These are phyloP conservation scores for Ectobius pallidus DNA, from an alignment of 2,888 invertebrate genomes.

Conservation along the genomic window DNA sequence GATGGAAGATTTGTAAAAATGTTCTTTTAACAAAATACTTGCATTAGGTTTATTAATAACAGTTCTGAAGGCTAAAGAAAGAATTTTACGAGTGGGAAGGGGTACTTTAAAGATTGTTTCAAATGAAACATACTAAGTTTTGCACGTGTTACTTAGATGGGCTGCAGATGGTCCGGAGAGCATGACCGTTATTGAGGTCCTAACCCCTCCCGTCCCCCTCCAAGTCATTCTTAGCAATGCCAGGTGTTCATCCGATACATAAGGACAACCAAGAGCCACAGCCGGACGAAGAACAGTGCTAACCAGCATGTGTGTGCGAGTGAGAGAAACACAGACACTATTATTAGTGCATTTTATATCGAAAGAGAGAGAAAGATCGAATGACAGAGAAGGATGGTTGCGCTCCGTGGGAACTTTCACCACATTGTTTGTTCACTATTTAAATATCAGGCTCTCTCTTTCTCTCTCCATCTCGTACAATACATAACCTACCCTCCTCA, in stretches of 20 bases:
- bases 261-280: neutral
- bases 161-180: conserved; percentile 28
- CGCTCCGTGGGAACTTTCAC: conserved; percentile 31
- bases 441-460: conserved; percentile 14
- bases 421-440: conserved; percentile 27
- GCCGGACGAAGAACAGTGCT: neutral
- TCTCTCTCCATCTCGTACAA: neutral
- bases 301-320: neutral
- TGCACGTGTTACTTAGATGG: conserved; percentile 36
- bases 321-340: neutral
- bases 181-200: conserved; percentile 35
- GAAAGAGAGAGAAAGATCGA: neutral
- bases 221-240: conserved; percentile 19
- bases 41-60: no score
- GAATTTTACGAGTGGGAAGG: neutral
- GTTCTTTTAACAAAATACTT: no score
- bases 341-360: conserved; percentile 17
- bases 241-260: conserved; percentile 29
- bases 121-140: conserved; percentile 21
- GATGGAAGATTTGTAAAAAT: no score
- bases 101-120: conserved; percentile 20
- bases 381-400: neutral
- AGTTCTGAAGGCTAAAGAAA: neutral
- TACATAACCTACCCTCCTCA: neutral
- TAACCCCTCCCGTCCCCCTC: neutral